Percentiles rank a stretch among this genome's conserved stretches.
Evolutionary conservation across 2,113 vertebrate genomes (phyloP).

Genomic region (Steatornis caripensis): DNA sequence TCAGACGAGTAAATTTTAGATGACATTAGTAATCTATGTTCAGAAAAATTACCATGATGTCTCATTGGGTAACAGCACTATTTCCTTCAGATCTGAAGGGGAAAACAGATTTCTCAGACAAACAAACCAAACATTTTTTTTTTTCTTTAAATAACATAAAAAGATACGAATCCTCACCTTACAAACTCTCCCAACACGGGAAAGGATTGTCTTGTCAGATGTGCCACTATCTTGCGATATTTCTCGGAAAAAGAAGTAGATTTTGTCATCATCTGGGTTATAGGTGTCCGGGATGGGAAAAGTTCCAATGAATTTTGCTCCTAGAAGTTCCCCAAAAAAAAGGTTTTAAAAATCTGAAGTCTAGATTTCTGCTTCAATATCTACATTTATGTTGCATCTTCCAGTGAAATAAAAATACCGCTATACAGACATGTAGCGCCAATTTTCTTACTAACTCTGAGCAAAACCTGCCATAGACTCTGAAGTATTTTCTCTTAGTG

Average conservation of each 20-base stretch:
- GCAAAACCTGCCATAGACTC: background rate
- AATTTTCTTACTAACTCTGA: background rate
- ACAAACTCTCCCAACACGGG: conserved; percentile 93
- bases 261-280: conserved; percentile 97
- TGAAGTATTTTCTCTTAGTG: background rate
- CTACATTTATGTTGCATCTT: background rate
- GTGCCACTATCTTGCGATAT: conserved; percentile 86
- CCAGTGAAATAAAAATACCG: background rate
- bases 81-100: background rate
- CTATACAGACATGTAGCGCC: background rate
- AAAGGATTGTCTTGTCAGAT: conserved; percentile 88
- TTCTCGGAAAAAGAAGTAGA: conserved; percentile 98
- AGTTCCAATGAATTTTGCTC: conserved; percentile 92
- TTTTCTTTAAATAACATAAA: background rate
- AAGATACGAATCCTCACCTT: conserved; percentile 77
- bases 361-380: background rate
- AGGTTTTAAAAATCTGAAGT: background rate
- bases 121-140: background rate
- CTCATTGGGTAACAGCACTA: background rate
- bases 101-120: background rate
- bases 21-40: background rate
- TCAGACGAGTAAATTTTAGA: background rate
- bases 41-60: background rate
- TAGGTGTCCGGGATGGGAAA: conserved; percentile 93
- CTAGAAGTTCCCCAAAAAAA: conserved; percentile 61